Conservation (phyloP, 1,140 invertebrate species). For the Drosophila ficusphila region DNA sequence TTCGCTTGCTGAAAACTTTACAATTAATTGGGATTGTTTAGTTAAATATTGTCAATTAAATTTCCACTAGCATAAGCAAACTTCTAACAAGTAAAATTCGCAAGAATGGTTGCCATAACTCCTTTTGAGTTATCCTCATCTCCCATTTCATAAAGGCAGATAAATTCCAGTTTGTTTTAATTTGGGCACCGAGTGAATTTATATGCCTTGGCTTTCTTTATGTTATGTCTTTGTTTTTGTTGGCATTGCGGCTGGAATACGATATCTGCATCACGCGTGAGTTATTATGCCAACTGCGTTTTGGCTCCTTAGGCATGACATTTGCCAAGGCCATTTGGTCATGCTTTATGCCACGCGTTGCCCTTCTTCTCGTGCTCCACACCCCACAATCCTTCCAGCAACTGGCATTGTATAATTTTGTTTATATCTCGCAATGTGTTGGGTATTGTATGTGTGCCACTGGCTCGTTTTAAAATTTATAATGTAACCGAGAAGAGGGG, state of each 20-base stretch:
- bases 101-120: neutral
- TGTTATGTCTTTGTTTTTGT: conserved; percentile 30
- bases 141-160: neutral
- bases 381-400: neutral
- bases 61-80: no score
- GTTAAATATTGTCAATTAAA: no score
- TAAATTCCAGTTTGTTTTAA: conserved; percentile 20
- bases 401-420: conserved; percentile 62
- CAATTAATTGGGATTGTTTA: no score
- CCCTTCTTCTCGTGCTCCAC: conserved; percentile 2
- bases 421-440: conserved; percentile 65
- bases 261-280: conserved; percentile 74
- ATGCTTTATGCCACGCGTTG: conserved; percentile 50
- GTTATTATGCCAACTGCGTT: conserved; percentile 78
- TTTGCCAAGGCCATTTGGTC: conserved; percentile 77
- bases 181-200: conserved; percentile 26
- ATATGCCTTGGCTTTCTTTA: conserved; percentile 21
- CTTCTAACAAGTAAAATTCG: neutral
- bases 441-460: conserved; percentile 38
- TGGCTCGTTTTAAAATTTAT: conserved; percentile 80
- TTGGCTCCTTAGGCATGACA: conserved; percentile 76
- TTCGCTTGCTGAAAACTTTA: no score
- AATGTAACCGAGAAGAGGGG: conserved; percentile 62
- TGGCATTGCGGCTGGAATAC: conserved; percentile 6
- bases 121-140: neutral